Evolutionary conservation across 2,797 vertebrate genomes (phyloP).

Genomic region (Eulemur albifrons): DNA sequence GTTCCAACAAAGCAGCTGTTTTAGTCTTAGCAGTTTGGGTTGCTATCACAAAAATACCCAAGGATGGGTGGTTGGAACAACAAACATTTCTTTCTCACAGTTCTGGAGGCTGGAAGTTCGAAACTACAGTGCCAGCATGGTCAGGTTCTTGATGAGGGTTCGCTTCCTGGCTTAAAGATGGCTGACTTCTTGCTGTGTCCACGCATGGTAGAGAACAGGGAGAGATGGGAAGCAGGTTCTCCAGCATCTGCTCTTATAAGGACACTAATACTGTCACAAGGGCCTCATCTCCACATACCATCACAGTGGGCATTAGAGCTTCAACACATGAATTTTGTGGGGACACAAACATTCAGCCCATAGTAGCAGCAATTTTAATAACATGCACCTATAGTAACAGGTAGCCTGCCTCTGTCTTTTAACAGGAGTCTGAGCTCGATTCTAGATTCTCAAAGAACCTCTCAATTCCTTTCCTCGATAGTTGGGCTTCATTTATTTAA

Average conservation of each 20-base stretch:
- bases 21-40: neutral
- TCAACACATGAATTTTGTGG: neutral
- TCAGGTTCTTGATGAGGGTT: neutral
- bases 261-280: neutral
- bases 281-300: neutral
- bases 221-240: neutral
- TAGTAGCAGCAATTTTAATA: neutral
- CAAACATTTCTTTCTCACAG: neutral
- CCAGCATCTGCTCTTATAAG: neutral
- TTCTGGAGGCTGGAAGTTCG: neutral
- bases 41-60: neutral
- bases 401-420: neutral
- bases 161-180: neutral
- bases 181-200: neutral
- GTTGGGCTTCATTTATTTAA: neutral
- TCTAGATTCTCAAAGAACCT: neutral
- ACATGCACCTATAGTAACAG: neutral
- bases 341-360: neutral
- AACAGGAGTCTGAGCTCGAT: neutral
- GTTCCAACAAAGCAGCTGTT: neutral
- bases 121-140: neutral
- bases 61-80: neutral
- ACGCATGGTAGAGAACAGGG: neutral
- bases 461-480: neutral
- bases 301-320: neutral